phyloP scores from a whole-genome alignment of 2,888 invertebrate species.

The Heliconius charithonia region DNA sequence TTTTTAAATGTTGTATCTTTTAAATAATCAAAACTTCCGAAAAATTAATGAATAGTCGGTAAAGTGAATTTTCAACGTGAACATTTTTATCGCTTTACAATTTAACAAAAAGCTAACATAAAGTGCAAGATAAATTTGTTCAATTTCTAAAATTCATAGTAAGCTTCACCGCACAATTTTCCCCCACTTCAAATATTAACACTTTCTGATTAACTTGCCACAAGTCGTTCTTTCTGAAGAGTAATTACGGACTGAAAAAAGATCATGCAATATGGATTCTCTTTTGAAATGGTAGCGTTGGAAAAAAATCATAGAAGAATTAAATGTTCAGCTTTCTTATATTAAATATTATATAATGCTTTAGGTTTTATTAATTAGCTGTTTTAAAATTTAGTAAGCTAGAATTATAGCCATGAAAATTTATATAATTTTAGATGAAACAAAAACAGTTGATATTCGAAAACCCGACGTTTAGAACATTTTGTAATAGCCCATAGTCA shows the following conservation, averaged over 20 bases:
- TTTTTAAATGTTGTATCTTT: no score
- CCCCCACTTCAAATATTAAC: constrained; percentile 29
- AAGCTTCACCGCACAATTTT: constrained; percentile 15
- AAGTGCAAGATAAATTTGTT: constrained; percentile 5
- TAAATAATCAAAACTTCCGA: no score
- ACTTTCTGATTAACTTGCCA: constrained; percentile 27
- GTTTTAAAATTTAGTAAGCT: background rate
- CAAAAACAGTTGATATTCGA: no score
- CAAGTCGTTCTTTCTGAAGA: constrained; percentile 22
- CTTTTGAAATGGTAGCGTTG: background rate
- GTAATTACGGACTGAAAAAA: constrained; percentile 25
- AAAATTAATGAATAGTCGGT: background rate
- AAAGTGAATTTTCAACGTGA: background rate
- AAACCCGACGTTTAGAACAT: no score
- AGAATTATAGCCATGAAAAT: no score
- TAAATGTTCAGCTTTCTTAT: background rate
- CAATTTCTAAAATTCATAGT: constrained; percentile 23
- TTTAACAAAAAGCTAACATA: background rate
- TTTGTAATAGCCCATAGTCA: no score
- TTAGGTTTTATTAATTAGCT: background rate
- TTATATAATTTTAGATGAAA: no score
- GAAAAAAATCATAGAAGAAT: background rate
- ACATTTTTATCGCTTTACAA: background rate
- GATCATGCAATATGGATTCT: constrained; percentile 5
- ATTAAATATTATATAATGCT: background rate